Evolutionary conservation across 2,113 vertebrate species (phyloP).

Genomic region (Anoplopoma fimbria): DNA sequence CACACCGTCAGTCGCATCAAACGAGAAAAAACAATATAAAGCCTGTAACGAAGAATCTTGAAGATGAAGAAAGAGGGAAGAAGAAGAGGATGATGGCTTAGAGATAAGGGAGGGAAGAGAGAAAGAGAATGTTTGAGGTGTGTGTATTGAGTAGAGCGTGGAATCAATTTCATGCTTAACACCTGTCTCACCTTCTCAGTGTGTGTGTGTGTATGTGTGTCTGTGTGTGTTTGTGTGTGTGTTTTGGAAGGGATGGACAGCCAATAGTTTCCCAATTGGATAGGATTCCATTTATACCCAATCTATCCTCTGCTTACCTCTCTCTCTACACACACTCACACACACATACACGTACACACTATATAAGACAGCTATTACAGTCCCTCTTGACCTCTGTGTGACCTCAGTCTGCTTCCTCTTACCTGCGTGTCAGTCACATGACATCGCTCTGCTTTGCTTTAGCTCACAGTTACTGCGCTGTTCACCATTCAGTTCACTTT

Average conservation of each 20-base stretch:
- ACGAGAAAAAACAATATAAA: constrained; percentile 2
- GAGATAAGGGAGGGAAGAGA: constrained; percentile 35
- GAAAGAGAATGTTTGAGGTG: constrained; percentile 23
- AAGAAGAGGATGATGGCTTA: constrained; percentile 28
- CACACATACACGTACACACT: neutral
- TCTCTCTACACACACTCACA: neutral
- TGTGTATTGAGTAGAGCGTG: constrained; percentile 35
- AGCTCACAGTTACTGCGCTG: constrained; percentile 9
- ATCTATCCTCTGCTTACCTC: constrained; percentile 13
- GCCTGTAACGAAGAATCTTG: constrained; percentile 13
- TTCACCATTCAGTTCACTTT: neutral
- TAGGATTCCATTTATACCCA: constrained; percentile 63
- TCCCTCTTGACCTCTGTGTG: constrained; percentile 29
- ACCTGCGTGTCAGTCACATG: constrained; percentile 53
- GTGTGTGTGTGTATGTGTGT: constrained; percentile 36
- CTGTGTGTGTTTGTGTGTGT: constrained; percentile 38
- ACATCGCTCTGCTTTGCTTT: constrained; percentile 23
- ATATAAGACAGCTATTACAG: constrained; percentile 19
- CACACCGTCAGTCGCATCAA: neutral
- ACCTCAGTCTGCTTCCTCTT: constrained; percentile 59
- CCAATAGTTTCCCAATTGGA: constrained; percentile 54
- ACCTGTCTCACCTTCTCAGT: constrained; percentile 40
- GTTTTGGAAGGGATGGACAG: constrained; percentile 44
- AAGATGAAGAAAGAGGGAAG: constrained; percentile 35
- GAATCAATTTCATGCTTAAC: constrained; percentile 61